phyloP scores from a whole-genome alignment of 2,888 invertebrate species.

The Pachydiplax longipennis region DNA sequence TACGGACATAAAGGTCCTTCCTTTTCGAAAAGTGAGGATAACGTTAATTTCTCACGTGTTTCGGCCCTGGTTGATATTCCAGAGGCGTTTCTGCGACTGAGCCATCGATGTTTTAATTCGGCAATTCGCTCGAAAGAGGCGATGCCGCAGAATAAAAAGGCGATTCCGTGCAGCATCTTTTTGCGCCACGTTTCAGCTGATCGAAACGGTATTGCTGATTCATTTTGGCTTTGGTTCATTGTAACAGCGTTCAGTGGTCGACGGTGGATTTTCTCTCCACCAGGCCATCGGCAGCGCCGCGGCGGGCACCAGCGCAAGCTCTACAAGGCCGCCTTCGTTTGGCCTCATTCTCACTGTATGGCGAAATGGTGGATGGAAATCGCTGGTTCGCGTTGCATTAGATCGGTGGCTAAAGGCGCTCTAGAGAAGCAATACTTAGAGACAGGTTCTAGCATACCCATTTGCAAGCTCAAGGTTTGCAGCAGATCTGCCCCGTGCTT shows the following conservation, averaged over 20 bases:
- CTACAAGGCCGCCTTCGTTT: constrained; percentile 12
- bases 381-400: background rate
- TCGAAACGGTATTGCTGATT: background rate
- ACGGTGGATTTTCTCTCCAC: constrained; percentile 11
- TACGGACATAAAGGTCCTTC: too few relatives aligned
- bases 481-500: background rate
- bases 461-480: background rate
- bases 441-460: background rate
- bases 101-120: too few relatives aligned
- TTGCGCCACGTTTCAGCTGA: background rate
- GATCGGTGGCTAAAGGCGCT: background rate
- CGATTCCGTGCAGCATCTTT: background rate
- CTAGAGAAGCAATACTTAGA: background rate
- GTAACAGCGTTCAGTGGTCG: background rate
- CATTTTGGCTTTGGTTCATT: constrained; percentile 21
- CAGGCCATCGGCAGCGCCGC: background rate
- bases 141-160: background rate
- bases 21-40: too few relatives aligned
- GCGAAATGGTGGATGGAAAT: constrained; percentile 3
- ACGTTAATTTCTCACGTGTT: too few relatives aligned
- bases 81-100: too few relatives aligned
- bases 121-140: too few relatives aligned
- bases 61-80: too few relatives aligned
- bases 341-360: constrained; percentile 33
- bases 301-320: background rate